A percentile compares a stretch with the other conserved stretches of the same genome.
Conservation (phyloP, 2,888 invertebrate genomes). For the Eulithis prunata region DNA sequence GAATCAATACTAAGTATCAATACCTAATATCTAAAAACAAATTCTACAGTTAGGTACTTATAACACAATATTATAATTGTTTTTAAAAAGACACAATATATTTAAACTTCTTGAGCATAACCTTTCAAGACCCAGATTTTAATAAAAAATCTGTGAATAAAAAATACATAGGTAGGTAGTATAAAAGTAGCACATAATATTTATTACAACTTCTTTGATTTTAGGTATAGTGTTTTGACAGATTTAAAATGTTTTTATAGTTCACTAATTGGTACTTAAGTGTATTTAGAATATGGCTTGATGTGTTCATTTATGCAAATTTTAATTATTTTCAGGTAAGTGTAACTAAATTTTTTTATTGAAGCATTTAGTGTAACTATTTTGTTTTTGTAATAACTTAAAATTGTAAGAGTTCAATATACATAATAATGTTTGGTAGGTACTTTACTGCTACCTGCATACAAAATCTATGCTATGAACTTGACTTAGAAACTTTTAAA, state of each 20-base stretch:
- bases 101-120: neutral
- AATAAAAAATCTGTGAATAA: neutral
- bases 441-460: too few relatives aligned
- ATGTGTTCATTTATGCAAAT: conserved; percentile 6
- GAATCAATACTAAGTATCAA: conserved; percentile 11
- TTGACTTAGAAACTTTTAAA: neutral
- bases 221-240: neutral
- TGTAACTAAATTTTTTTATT: too few relatives aligned
- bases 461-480: too few relatives aligned
- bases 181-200: neutral
- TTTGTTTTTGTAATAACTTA: too few relatives aligned
- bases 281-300: neutral
- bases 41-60: conserved; percentile 1
- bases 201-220: neutral
- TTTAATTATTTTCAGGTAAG: neutral
- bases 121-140: neutral
- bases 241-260: neutral
- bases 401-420: too few relatives aligned
- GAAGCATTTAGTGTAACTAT: too few relatives aligned
- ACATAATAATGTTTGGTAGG: too few relatives aligned
- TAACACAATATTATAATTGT: neutral
- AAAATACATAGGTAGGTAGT: neutral
- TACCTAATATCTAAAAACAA: conserved; percentile 1
- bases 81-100: conserved; percentile 1
- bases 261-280: too few relatives aligned